Evolutionary conservation across 2,113 vertebrate genomes (phyloP).

Genomic region (Aegithalos caudatus): DNA sequence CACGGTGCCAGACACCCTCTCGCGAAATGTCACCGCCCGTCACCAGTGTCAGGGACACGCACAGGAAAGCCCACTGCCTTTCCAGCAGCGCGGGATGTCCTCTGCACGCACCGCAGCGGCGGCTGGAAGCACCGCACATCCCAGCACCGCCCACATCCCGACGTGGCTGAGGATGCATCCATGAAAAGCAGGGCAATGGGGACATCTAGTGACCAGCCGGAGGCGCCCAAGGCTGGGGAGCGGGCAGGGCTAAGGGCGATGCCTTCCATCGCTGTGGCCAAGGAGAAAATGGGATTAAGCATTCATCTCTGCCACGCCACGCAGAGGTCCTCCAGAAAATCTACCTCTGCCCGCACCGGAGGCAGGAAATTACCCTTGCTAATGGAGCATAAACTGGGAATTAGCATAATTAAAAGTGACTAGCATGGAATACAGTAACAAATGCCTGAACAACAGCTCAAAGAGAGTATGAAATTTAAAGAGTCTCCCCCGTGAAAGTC

Average conservation of each 20-base stretch:
- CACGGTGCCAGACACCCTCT: neutral
- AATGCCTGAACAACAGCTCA: neutral
- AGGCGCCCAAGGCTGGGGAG: neutral
- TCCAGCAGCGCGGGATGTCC: neutral
- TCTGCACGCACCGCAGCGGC: neutral
- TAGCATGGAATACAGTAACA: neutral
- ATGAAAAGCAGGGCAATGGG: neutral
- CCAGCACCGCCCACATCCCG: neutral
- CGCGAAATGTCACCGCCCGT: no score
- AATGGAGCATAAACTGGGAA: neutral
- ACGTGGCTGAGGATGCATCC: neutral
- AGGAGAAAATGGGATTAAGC: neutral
- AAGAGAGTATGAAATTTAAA: constrained; percentile 13
- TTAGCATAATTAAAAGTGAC: constrained; percentile 46
- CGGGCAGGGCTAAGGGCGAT: no score
- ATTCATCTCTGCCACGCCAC: neutral
- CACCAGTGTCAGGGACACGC: neutral
- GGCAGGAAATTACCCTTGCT: neutral
- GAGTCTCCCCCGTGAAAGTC: constrained; percentile 1
- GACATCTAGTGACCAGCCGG: constrained; percentile 36
- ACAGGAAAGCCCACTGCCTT: neutral
- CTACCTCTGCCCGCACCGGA: neutral
- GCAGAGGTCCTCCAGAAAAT: neutral
- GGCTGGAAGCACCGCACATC: neutral
- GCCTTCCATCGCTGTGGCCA: neutral